A percentile compares a stretch with the other conserved stretches of the same genome.
These are phyloP conservation scores for Scaptomyza parva DNA, from an alignment of 2,888 invertebrate genomes.

Conservation along the genomic window DNA sequence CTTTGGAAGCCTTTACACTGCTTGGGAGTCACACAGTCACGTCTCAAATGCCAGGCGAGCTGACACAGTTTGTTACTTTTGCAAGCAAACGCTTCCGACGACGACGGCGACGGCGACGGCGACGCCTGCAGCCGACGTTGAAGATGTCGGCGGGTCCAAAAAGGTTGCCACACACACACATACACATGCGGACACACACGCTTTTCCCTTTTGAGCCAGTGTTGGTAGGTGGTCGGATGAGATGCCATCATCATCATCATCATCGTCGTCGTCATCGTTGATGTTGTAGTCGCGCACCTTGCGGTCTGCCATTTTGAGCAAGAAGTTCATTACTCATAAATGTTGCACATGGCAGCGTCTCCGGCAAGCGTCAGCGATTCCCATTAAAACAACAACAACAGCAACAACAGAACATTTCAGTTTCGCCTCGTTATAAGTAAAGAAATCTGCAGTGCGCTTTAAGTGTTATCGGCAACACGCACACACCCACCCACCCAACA, in stretches of 20 bases:
- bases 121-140: slow-evolving; percentile 70
- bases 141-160: slow-evolving; percentile 59
- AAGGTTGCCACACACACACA: slow-evolving; percentile 44
- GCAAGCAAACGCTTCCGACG: slow-evolving; percentile 58
- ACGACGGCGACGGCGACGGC: slow-evolving; percentile 48
- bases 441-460: slow-evolving; percentile 79
- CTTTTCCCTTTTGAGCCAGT: slow-evolving; percentile 62
- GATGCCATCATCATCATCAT: slow-evolving; percentile 53
- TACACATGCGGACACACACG: background rate
- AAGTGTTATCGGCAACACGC: slow-evolving; percentile 81
- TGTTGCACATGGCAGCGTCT: slow-evolving; percentile 75
- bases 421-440: slow-evolving; percentile 76
- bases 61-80: slow-evolving; percentile 82
- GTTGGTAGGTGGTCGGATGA: slow-evolving; percentile 43
- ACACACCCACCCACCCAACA: slow-evolving; percentile 38
- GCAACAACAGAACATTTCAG: slow-evolving; percentile 55
- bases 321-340: slow-evolving; percentile 83
- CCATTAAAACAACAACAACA: slow-evolving; percentile 75
- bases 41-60: slow-evolving; percentile 75
- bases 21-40: slow-evolving; percentile 75
- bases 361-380: slow-evolving; percentile 55
- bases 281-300: slow-evolving; percentile 66
- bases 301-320: slow-evolving; percentile 77
- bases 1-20: slow-evolving; percentile 45
- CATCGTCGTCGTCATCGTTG: slow-evolving; percentile 10